Evolutionary conservation across 2,113 vertebrate species (phyloP).

Genomic region (Progne subis): DNA sequence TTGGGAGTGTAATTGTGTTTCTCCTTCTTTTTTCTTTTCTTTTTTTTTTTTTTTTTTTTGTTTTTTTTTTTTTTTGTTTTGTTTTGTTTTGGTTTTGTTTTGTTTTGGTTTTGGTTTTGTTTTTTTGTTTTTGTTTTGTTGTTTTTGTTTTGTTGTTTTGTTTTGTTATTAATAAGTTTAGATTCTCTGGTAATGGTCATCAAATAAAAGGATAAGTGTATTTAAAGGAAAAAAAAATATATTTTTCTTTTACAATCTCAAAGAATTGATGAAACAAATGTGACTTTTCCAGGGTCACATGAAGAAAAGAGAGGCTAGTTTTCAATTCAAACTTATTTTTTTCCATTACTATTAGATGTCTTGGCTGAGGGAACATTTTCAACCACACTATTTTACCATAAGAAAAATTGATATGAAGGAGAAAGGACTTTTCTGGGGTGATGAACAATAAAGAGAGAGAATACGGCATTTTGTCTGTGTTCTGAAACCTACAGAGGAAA

Average conservation of each 20-base stretch:
- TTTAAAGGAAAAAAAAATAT: neutral
- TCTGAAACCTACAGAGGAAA: neutral
- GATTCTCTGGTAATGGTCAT: neutral
- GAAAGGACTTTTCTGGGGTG: neutral
- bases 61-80: no score
- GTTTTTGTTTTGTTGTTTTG: no score
- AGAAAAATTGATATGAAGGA: neutral
- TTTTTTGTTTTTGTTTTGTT: no score
- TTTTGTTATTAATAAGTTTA: neutral
- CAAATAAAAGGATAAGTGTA: neutral
- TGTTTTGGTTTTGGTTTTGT: neutral
- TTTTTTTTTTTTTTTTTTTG: neutral
- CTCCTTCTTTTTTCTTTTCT: no score
- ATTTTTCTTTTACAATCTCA: neutral
- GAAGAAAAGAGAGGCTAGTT: neutral
- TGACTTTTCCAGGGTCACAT: rapidly evolving
- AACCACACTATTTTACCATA: neutral
- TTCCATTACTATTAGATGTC: neutral
- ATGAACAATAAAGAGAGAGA: neutral
- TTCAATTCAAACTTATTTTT: neutral
- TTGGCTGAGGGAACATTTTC: neutral
- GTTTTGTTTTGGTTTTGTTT: no score
- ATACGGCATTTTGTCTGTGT: neutral
- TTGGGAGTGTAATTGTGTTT: rapidly evolving
- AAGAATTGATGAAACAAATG: neutral